These are phyloP conservation scores for Scaptomyza hsui DNA, from an alignment of 1,140 invertebrate genomes.

Conservation along the genomic window DNA sequence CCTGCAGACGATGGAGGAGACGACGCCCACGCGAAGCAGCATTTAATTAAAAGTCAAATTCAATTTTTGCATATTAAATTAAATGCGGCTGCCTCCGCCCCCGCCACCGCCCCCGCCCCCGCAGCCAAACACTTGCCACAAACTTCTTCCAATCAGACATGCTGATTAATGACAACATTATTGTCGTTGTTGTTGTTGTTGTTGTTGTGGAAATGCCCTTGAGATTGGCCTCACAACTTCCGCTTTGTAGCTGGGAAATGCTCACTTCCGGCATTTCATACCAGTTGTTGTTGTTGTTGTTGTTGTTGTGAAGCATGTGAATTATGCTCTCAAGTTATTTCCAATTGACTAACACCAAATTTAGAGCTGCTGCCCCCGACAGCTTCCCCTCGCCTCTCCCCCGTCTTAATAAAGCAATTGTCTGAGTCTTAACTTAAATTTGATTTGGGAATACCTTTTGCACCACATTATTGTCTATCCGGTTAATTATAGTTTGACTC, in stretches of 20 bases:
- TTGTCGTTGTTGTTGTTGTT: too few species aligned
- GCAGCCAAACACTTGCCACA: conserved; percentile 29
- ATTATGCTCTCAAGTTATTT: conserved; percentile 61
- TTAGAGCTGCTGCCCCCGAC: conserved; percentile 44
- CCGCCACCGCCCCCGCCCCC: too few species aligned
- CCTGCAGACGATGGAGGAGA: not conserved
- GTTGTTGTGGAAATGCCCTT: conserved; percentile 61
- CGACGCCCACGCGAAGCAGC: conserved; percentile 45
- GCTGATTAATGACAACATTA: conserved; percentile 49
- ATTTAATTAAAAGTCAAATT: conserved; percentile 81
- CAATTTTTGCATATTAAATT: conserved; percentile 77
- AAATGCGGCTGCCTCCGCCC: conserved; percentile 48
- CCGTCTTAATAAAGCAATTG: not conserved
- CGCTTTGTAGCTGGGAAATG: conserved; percentile 31
- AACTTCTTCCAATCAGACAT: conserved; percentile 11
- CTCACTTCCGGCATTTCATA: conserved; percentile 63
- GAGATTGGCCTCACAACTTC: conserved; percentile 66
- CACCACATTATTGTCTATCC: conserved; percentile 7
- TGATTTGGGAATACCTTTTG: conserved; percentile 53
- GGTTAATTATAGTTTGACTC: conserved; percentile 68
- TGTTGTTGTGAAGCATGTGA: conserved; percentile 58
- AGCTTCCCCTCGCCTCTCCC: not conserved
- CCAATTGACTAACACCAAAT: conserved; percentile 60
- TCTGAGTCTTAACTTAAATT: not conserved
- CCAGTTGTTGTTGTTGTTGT: conserved; percentile 12